phyloP scores from a whole-genome alignment of 2,888 invertebrate species.

The Euclidia mi region DNA sequence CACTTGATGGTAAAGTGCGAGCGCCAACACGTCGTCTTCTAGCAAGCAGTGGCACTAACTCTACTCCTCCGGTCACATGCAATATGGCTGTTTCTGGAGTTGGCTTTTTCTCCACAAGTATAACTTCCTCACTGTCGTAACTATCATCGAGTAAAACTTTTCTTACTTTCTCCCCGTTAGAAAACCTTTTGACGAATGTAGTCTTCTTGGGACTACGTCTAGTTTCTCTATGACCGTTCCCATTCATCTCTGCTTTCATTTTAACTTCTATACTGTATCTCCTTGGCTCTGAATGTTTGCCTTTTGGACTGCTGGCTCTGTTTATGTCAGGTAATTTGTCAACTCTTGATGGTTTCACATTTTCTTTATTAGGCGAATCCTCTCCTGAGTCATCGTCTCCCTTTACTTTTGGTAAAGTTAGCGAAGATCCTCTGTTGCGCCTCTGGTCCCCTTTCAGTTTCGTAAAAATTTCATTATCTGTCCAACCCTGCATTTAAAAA shows the following conservation, averaged over 20 bases:
- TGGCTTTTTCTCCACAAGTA: constrained; percentile 65
- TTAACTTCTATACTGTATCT: constrained; percentile 51
- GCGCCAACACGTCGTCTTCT: constrained; percentile 90
- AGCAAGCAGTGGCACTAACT: constrained; percentile 94
- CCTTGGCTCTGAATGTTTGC: constrained; percentile 45
- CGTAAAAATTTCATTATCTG: constrained; percentile 81
- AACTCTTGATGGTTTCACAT: constrained; percentile 61
- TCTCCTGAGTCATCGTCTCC: constrained; percentile 78
- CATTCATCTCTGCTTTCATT: constrained; percentile 42
- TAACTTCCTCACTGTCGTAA: constrained; percentile 48
- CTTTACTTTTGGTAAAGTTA: constrained; percentile 88
- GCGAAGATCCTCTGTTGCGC: constrained; percentile 78
- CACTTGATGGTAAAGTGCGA: constrained; percentile 84
- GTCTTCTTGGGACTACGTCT: constrained; percentile 71
- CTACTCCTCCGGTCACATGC: constrained; percentile 91
- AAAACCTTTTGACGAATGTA: constrained; percentile 75
- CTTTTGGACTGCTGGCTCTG: constrained; percentile 56
- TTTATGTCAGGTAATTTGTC: constrained; percentile 79
- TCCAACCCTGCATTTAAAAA: constrained; percentile 78
- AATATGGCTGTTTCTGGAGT: constrained; percentile 82
- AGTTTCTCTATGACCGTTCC: constrained; percentile 45
- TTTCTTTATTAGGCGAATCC: constrained; percentile 65
- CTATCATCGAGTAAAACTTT: constrained; percentile 67
- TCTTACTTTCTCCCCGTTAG: constrained; percentile 74
- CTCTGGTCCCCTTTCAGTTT: constrained; percentile 74